Percentiles rank a stretch among this genome's conserved stretches.
Evolutionary conservation across 2,888 invertebrate species (phyloP).

Genomic region (Spatulosminthurus flaviceps): DNA sequence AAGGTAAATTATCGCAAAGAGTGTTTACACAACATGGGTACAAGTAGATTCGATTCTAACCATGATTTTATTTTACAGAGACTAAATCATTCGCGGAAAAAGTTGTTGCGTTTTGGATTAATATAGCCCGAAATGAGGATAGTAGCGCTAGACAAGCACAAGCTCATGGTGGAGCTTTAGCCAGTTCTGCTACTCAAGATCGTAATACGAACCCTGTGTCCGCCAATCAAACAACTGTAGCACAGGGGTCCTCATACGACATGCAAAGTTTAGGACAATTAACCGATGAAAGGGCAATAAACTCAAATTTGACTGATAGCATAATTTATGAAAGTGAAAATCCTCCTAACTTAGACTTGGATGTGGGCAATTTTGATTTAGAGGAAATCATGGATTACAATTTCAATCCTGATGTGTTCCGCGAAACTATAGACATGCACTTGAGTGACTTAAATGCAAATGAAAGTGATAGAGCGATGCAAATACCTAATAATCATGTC

Average conservation of each 20-base stretch:
- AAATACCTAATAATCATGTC: slow-evolving; percentile 1
- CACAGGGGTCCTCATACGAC: neutral
- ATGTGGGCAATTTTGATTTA: slow-evolving; percentile 48
- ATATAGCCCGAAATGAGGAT: slow-evolving; percentile 51
- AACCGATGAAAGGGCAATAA: neutral
- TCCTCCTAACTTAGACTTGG: slow-evolving; percentile 35
- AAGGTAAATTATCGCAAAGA: slow-evolving; percentile 72
- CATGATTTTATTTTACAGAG: slow-evolving; percentile 43
- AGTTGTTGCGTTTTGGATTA: slow-evolving; percentile 60
- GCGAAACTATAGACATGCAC: slow-evolving; percentile 55
- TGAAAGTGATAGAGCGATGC: slow-evolving; percentile 23
- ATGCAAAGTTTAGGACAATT: slow-evolving; percentile 27
- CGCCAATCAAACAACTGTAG: neutral
- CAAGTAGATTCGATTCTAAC: neutral
- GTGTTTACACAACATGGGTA: neutral
- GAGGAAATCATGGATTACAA: slow-evolving; percentile 56
- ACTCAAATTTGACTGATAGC: slow-evolving; percentile 24
- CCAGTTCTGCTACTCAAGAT: neutral
- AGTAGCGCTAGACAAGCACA: neutral
- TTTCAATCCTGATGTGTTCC: slow-evolving; percentile 61
- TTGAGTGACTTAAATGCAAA: slow-evolving; percentile 46
- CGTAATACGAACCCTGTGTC: neutral
- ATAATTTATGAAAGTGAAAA: slow-evolving; percentile 31
- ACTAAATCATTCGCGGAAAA: slow-evolving; percentile 54
- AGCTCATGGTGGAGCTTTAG: neutral